Base-by-base conservation (phyloP, 2,113 vertebrate genomes). In the Cettia cetti region DNA sequence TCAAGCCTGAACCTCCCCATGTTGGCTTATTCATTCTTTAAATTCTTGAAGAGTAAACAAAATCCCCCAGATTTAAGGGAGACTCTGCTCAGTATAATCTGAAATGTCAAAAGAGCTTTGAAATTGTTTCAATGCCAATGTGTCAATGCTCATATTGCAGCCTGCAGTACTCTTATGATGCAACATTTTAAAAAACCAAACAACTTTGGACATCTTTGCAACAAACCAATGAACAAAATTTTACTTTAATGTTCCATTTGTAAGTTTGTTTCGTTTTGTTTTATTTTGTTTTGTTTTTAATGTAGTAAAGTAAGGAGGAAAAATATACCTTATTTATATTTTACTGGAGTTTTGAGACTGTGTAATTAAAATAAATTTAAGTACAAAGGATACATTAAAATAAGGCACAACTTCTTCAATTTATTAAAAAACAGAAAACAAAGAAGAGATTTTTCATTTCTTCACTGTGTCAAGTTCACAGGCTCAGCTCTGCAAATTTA, bases 1-100 rank as follows among this genome's bases (percentile, higher is more conserved):
- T 40, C 15, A 71, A 35, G 37, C 4, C 19, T 57, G 45, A 77
- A 59, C 11, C 1, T 52, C 4, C 2, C 2, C 4, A 3, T 44
- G 11, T 35, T 89, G 21, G 26, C 7, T 64, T 85, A 54, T 26
- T 45, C 56, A 49, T 6, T 37, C 6, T 44, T 79, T 82, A 65
- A 8, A 20, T 57, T 69, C 57, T 35, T 49, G 49, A 77, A 50
- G 3, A 84, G 24, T 13, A 89, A 90, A 89, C 28, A 87, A 96
- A 96, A 82, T 72, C 44, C 66, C 39, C 56, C 14, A 84, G 65
- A 82, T 95, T 97, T 78, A 95, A 97, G 80, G 92, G 65, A 90
- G 53, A 63, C 44, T 96, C n/a, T 82, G 37, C 33, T 42, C 52
- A 91, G 64, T 84, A 82, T 81, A 89, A 96, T 92, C 82, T 95